Evolutionary conservation across 2,888 invertebrate genomes (phyloP).

Genomic region (Apodemia mormo): DNA sequence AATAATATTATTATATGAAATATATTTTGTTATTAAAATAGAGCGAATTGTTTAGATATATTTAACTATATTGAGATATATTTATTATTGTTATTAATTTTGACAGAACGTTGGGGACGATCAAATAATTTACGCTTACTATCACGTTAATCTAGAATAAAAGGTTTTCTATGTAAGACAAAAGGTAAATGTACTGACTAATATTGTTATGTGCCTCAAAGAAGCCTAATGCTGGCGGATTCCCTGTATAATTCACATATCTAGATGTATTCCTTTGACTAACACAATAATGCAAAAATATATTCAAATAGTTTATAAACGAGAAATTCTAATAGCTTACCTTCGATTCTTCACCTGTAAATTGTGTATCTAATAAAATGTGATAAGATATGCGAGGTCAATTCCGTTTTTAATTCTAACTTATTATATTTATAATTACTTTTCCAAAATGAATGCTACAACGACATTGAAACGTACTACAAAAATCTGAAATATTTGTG

Average conservation of each 20-base stretch:
- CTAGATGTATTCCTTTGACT: conserved; percentile 3
- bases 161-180: conserved; percentile 66
- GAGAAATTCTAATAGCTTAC: neutral
- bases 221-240: conserved; percentile 50
- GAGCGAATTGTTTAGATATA: conserved; percentile 42
- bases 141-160: conserved; percentile 73
- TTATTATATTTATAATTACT: no score
- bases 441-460: no score
- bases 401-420: neutral
- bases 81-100: conserved; percentile 40
- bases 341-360: conserved; percentile 1
- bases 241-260: conserved; percentile 15
- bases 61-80: conserved; percentile 42
- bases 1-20: conserved; percentile 37
- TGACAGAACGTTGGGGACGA: conserved; percentile 57
- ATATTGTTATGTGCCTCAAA: conserved; percentile 68
- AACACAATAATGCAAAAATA: neutral
- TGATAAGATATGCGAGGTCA: conserved; percentile 6
- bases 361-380: conserved; percentile 8
- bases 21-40: conserved; percentile 23
- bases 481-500: no score
- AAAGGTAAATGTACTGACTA: conserved; percentile 52
- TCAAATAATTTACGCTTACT: conserved; percentile 77
- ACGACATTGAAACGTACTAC: no score
- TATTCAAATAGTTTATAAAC: conserved; percentile 12